Conservation (phyloP, 2,113 vertebrate genomes). For the Chionis minor region DNA sequence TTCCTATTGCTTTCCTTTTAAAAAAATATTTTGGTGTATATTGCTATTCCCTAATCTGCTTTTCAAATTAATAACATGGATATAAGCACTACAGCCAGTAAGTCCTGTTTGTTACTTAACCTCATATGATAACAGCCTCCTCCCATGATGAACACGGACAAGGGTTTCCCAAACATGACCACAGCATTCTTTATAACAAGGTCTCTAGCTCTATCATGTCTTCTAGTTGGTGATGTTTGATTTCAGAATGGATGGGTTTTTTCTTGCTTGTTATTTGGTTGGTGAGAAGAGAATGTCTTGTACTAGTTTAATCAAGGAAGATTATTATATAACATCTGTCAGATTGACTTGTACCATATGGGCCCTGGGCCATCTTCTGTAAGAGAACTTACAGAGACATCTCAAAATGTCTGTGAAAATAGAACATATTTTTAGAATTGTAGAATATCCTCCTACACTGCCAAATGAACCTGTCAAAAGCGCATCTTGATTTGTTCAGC, state of each 20-base stretch:
- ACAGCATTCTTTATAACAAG: neutral
- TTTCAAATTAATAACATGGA: neutral
- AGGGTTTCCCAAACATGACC: neutral
- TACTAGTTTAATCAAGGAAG: conserved; percentile 52
- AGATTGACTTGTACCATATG: conserved; percentile 65
- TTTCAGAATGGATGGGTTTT: neutral
- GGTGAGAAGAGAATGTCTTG: conserved; percentile 49
- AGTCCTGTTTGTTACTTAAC: neutral
- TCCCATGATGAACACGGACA: neutral
- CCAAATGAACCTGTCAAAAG: conserved; percentile 72
- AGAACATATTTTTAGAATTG: conserved; percentile 69
- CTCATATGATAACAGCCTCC: neutral
- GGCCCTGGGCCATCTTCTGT: conserved; percentile 63
- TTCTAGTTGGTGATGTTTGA: neutral
- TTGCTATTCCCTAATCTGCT: neutral
- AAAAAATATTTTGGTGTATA: neutral
- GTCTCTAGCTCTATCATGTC: neutral
- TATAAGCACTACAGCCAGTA: neutral
- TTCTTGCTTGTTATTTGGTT: conserved; percentile 18
- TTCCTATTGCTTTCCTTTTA: neutral
- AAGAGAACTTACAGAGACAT: conserved; percentile 60
- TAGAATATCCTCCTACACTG: conserved; percentile 69
- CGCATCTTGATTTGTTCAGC: conserved; percentile 67
- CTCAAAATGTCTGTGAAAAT: conserved; percentile 69
- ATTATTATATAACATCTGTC: conserved; percentile 69